Base-by-base conservation (phyloP, 2,888 invertebrate species). In the Agrochola lota region DNA sequence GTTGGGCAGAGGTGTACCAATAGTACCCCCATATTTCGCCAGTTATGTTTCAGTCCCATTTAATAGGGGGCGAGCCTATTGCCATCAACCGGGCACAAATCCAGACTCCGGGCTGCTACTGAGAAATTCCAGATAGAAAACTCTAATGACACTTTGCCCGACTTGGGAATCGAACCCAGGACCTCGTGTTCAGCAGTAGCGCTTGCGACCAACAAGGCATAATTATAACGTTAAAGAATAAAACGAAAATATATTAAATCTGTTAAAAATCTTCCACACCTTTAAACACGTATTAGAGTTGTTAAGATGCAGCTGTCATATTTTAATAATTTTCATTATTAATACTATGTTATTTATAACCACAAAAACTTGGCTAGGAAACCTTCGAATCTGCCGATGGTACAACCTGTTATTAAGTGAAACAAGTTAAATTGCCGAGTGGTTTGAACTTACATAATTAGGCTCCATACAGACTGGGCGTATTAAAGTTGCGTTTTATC, bases 361-460 rank as follows among this genome's bases (percentile, higher is more conserved):
- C 4, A 62, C 49, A 74, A 74, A 78, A 78, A 83, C 62, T n/a
- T 73, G 12, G 12, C 17, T 46, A 3, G 20, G 15, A 62, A 69
- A 20, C 69, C 81, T 78, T 81, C 49, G 9, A 83, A 74, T 67
- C 69, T 59, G 57, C 12, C 26, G 74, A 78, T 62, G 52, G 26
- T 60, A 70, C 66, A 70, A 67, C 69, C 59, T 71, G 57, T 78
- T 83, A 71, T 77, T 81, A 63, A 49, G 43, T 9, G 35, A 52
- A 77, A 81, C 62, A 46, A 60, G 43, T 60, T 76, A 70, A 77
- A 77, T 66, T 59, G 46, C 43, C 52, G 9, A 63, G 67, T 57
- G 17, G 40, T 81, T 81, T 75, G 30, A 60, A 60, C 62, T 67
- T 26, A 52, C 6, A 11, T 66, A 30, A 59, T n/a, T 30, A 71